Evolutionary conservation across 2,797 vertebrate species (phyloP), one percentile per base, ranked within the genome.

Genomic region (Acanthiza pusilla): DNA sequence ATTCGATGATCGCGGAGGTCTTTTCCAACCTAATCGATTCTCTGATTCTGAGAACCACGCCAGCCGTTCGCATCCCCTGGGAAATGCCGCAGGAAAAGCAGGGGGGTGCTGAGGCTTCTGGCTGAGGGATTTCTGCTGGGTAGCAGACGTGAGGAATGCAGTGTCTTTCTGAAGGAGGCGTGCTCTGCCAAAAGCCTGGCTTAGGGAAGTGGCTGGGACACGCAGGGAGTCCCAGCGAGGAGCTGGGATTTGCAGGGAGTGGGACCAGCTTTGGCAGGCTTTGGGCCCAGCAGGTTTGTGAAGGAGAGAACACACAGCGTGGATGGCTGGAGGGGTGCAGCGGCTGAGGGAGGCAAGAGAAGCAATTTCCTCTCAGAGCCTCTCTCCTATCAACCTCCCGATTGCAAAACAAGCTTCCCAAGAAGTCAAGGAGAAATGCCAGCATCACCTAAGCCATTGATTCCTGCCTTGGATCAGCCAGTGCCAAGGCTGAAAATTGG

Each of bases 21-120:
- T 32, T 11, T 23, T 20, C n/a, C 45, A 53, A 8, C 26, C 7
- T 0, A 0, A 10, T 16, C 6, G 3, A 13, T 63, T 13, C 43
- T 21, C 34, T n/a, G 13, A 3, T 22, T 47, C 23, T 11, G 48
- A 27, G 18, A 18, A 4, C 14, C 5, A 1, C 53, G 23, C 15
- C 38, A 2, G 29, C 26, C 14, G 4, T 15, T 29, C 10, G 53
- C 90, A 50, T 15, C 14, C 7, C 13, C 11, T 2, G 36, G 50
- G 27, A n/a, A 18, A 14, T 16, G 42, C 38, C 30, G 10, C 10
- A 10, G 75, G 29, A 63, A n/a, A 34, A 38, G 50, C 54, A 7
- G 5, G 3, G 67, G 71, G 48, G 9, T 53, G 55, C 72, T 63
- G 12, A 2, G 58, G 50, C 3, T n/a, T 16, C 15, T 2, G 58